Conservation (phyloP, 1,140 invertebrate species). For the Megathymus violae region DNA sequence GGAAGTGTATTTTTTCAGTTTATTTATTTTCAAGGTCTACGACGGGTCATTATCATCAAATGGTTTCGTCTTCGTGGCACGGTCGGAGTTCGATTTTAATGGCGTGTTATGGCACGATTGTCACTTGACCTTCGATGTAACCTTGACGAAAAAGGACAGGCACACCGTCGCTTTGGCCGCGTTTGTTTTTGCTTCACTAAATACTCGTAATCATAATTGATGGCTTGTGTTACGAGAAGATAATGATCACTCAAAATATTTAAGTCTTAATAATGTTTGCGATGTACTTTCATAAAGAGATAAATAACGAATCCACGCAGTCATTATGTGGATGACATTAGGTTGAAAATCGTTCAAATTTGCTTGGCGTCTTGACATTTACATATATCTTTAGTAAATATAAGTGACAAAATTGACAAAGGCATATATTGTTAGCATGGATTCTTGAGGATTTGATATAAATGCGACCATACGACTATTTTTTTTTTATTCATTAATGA, state of each 20-base stretch:
- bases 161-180: slow-evolving; percentile 4
- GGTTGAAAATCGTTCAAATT: slow-evolving; percentile 27
- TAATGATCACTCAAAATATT: slow-evolving; percentile 31
- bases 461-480: slow-evolving; percentile 31
- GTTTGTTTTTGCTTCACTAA: slow-evolving; percentile 16
- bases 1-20: slow-evolving; percentile 19
- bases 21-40: slow-evolving; percentile 7
- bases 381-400: slow-evolving; percentile 48
- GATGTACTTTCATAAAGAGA: slow-evolving; percentile 23
- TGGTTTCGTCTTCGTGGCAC: slow-evolving; percentile 12
- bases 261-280: slow-evolving; percentile 23
- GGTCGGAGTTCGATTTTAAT: slow-evolving; percentile 19
- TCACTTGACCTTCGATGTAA: slow-evolving; percentile 8
- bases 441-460: slow-evolving; percentile 44
- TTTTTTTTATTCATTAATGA: slow-evolving; percentile 38
- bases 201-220: slow-evolving; percentile 25
- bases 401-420: slow-evolving; percentile 37
- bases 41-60: slow-evolving; percentile 13
- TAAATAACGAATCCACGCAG: slow-evolving; percentile 19
- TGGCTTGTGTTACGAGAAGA: slow-evolving; percentile 22
- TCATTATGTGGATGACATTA: slow-evolving; percentile 24
- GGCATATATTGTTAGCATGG: slow-evolving; percentile 48
- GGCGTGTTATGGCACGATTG: slow-evolving; percentile 6
- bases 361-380: slow-evolving; percentile 43
- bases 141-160: neutral